These are phyloP conservation scores for Anguilla japonica DNA, from an alignment of 2,113 vertebrate genomes.

Conservation along the genomic window DNA sequence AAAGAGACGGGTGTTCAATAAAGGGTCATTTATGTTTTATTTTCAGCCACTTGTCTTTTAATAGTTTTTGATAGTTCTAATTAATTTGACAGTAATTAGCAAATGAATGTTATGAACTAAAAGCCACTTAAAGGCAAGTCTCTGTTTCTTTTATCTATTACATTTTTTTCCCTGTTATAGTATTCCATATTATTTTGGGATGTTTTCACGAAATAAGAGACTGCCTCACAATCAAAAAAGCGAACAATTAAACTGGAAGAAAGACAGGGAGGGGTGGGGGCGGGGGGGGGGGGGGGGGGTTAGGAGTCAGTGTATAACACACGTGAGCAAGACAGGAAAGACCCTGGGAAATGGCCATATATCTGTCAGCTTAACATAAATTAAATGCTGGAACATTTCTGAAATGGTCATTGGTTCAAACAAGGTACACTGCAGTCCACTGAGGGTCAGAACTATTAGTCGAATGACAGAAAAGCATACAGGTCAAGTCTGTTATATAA, in stretches of 20 bases:
- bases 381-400: background rate
- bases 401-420: background rate
- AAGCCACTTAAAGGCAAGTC: background rate
- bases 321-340: background rate
- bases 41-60: background rate
- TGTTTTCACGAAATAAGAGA: background rate
- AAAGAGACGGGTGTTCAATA: background rate
- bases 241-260: background rate
- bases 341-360: background rate
- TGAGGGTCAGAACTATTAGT: background rate
- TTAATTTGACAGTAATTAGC: background rate
- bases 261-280: background rate
- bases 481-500: background rate
- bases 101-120: background rate
- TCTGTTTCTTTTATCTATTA: too few species aligned
- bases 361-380: conserved; percentile 1
- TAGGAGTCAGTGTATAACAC: background rate
- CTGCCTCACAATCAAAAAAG: background rate
- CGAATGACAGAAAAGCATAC: background rate
- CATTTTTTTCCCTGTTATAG: background rate
- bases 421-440: background rate
- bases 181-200: background rate
- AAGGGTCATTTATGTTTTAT: background rate
- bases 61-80: background rate
- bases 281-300: background rate